Base-by-base conservation (phyloP, 2,888 invertebrate species). In the Patella depressa region DNA sequence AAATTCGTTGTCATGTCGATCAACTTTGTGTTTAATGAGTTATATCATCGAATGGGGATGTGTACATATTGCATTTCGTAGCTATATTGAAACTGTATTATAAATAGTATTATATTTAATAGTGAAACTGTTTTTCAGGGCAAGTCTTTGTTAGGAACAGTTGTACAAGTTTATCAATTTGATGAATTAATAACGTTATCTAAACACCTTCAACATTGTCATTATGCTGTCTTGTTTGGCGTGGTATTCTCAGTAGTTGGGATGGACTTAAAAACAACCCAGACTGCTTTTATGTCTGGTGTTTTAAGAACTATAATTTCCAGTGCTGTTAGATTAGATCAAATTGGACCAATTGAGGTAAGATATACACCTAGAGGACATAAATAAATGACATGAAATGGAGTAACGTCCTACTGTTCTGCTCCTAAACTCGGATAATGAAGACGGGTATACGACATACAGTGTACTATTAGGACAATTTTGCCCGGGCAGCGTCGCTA, bases 301-400 rank as follows among this genome's bases (percentile, higher is more conserved):
- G 73, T 79, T 11, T 53, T 85, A 9, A 82, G 85, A 24, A 83
- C 85, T n/a, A 72, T 83, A 1, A 73, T 86, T 24, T 84, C 87
- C 11, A 85, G 85, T 76, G 84, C 86, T 74, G 84, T 88, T 3
- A 79, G 87, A 45, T 80, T 87, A 55, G 88, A 86, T 72, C 82
- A 71, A 76, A 71, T 86, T 17, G 88, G 88, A 19, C 84, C 87
- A 15, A 82, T 87, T 53, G 84, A 87, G 86, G 88, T 87, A 74
- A 74, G 78, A 45, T 45, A 9, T 45, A 9, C 45, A 45, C 7
- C 0, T 5, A 34, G 34, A 34, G 34, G 5, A 34, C 34, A 34
- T 34, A 34, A 34, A 34, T 34, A 34, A 24, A 24, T 24, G 24
- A 24, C 0, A 24, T 24, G 24, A 24, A 24, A 24, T 24, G 24